phyloP scores from a whole-genome alignment of 2,888 invertebrate genomes.

The Carcina quercana region DNA sequence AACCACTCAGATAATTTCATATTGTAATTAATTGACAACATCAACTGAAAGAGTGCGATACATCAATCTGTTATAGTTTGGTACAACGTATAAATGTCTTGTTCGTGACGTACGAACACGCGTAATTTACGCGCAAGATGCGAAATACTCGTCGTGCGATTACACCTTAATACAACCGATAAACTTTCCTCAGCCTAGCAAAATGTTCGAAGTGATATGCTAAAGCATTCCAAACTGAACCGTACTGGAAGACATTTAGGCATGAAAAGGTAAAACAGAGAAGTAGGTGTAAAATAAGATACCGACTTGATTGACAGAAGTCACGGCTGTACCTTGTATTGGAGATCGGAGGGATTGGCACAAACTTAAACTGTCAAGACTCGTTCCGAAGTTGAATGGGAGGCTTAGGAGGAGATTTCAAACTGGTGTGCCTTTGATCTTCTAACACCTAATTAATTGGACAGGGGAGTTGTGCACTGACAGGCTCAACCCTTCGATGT shows the following conservation, averaged over 20 bases:
- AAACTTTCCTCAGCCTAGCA: conserved; percentile 15
- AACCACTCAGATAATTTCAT: too few species aligned
- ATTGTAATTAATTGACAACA: too few species aligned
- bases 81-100: too few species aligned
- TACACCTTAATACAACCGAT: conserved; percentile 57
- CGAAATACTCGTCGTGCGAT: too few species aligned
- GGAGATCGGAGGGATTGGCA: conserved; percentile 42
- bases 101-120: too few species aligned
- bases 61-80: too few species aligned
- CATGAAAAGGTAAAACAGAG: too few species aligned
- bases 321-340: conserved; percentile 33
- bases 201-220: neutral
- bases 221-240: neutral
- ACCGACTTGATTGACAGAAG: conserved; percentile 53
- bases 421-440: conserved; percentile 59
- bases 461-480: conserved; percentile 51
- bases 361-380: conserved; percentile 59
- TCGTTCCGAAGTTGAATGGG: conserved; percentile 51
- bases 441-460: conserved; percentile 63
- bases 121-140: too few species aligned
- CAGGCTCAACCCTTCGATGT: conserved; percentile 25
- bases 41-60: too few species aligned
- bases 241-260: too few species aligned
- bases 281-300: conserved; percentile 23
- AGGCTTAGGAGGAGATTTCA: conserved; percentile 45